These are phyloP conservation scores for Parazoanthus darwini DNA, from an alignment of 92 coral and sea anemone genomes.

Conservation along the genomic window DNA sequence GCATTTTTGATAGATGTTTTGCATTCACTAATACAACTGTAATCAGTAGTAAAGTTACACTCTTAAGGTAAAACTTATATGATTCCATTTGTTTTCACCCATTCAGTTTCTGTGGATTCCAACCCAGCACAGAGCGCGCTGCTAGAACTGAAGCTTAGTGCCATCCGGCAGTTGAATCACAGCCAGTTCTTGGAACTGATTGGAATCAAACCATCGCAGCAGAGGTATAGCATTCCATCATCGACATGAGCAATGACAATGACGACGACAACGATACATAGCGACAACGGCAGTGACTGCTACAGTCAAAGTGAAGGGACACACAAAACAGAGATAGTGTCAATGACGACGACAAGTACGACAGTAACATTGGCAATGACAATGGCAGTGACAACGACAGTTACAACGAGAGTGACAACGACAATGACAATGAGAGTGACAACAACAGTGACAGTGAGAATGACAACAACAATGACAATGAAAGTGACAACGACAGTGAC, in stretches of 20 bases:
- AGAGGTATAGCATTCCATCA: constrained; percentile 9
- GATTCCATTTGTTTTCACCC: neutral
- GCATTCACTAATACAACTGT: too few relatives aligned
- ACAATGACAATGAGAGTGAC: neutral
- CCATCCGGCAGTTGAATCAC: constrained; percentile 24
- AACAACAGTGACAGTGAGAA: neutral
- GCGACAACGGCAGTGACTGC: neutral
- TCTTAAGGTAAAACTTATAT: neutral
- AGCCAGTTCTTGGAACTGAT: constrained; percentile 33
- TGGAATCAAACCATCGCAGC: constrained; percentile 9
- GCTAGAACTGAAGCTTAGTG: constrained; percentile 41
- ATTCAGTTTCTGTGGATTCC: constrained; percentile 36
- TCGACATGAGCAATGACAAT: neutral
- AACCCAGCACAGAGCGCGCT: constrained; percentile 40
- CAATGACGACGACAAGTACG: neutral
- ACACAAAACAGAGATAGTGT: neutral
- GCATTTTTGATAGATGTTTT: too few relatives aligned
- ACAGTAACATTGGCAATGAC: too few relatives aligned
- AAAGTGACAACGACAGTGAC: neutral
- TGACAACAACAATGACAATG: too few relatives aligned
- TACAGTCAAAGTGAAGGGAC: neutral
- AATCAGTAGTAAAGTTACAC: neutral
- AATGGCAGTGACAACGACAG: neutral
- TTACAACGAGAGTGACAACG: neutral
- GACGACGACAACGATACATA: neutral